Percentiles rank a stretch among this genome's conserved stretches.
These are phyloP conservation scores for Falco biarmicus DNA, from an alignment of 2,797 vertebrate species.

Conservation along the genomic window DNA sequence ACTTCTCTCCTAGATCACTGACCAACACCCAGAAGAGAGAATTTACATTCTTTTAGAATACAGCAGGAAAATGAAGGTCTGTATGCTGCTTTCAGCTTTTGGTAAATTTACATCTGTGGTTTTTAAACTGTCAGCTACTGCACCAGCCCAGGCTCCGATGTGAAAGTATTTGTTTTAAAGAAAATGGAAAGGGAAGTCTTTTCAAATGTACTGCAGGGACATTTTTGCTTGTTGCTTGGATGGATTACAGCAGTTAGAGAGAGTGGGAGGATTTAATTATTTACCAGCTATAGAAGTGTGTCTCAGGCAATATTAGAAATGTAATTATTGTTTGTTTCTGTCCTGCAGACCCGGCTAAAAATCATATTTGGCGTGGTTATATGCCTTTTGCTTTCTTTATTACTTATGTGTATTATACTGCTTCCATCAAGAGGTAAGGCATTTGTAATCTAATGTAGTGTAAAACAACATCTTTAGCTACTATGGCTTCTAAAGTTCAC, in stretches of 20 bases:
- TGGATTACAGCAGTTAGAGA: slow-evolving; percentile 40
- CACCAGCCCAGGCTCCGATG: slow-evolving; percentile 21
- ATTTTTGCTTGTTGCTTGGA: slow-evolving; percentile 48
- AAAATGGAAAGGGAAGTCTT: slow-evolving; percentile 47
- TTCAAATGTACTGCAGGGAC: slow-evolving; percentile 41
- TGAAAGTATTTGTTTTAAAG: slow-evolving; percentile 50
- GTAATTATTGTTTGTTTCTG: slow-evolving; percentile 67
- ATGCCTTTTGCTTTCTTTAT: slow-evolving; percentile 73
- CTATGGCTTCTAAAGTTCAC: slow-evolving; percentile 5
- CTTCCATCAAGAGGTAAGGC: slow-evolving; percentile 80
- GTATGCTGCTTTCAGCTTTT: slow-evolving; percentile 55
- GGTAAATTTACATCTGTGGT: background rate
- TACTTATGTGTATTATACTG: slow-evolving; percentile 76
- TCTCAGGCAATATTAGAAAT: slow-evolving; percentile 9
- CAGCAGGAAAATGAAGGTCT: slow-evolving; percentile 81
- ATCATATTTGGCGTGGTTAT: slow-evolving; percentile 73
- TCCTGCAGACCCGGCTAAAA: slow-evolving; percentile 78
- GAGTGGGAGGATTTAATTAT: slow-evolving; percentile 38
- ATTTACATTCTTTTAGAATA: slow-evolving; percentile 68
- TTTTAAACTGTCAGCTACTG: slow-evolving; percentile 51
- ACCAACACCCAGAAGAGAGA: slow-evolving; percentile 72
- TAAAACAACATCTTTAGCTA: slow-evolving; percentile 20
- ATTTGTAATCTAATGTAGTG: slow-evolving; percentile 44
- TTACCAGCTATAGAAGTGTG: slow-evolving; percentile 11
- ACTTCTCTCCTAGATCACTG: slow-evolving; percentile 70